phyloP scores from a whole-genome alignment of 2,113 vertebrate genomes.

The Pluvialis apricaria region DNA sequence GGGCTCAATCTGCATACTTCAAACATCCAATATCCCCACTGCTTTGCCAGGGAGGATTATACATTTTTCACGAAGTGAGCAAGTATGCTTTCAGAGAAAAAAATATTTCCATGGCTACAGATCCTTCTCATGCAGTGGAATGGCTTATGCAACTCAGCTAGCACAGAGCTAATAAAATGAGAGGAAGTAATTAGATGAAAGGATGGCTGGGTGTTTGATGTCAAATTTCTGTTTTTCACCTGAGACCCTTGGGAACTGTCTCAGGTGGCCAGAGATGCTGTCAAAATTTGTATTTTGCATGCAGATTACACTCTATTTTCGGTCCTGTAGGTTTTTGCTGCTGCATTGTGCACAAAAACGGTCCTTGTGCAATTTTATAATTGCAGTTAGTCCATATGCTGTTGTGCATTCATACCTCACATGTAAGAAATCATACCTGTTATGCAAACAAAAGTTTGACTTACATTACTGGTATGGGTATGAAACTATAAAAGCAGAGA shows the following conservation, averaged over 20 bases:
- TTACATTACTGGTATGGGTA: neutral
- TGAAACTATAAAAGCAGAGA: neutral
- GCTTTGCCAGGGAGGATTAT: conserved; percentile 27
- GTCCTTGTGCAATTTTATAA: neutral
- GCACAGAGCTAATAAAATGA: conserved; percentile 37
- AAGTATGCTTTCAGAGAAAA: conserved; percentile 25
- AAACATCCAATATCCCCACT: neutral
- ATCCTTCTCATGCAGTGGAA: neutral
- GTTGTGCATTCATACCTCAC: neutral
- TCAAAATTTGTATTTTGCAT: neutral
- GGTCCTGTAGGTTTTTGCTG: neutral
- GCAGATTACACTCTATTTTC: neutral
- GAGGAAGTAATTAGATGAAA: conserved; percentile 47
- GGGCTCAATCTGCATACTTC: conserved; percentile 1
- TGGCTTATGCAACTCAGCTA: conserved; percentile 13
- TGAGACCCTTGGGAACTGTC: neutral
- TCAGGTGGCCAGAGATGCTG: neutral
- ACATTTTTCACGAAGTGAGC: conserved; percentile 12
- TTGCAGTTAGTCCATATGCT: neutral
- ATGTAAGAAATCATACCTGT: neutral
- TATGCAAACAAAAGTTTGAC: neutral
- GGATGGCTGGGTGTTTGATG: conserved; percentile 7
- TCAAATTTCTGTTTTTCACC: conserved; percentile 6
- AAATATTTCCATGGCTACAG: conserved; percentile 62
- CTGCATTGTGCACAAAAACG: neutral